Conservation (phyloP, 2,797 vertebrate genomes). For the Philypnodon macrostomus region DNA sequence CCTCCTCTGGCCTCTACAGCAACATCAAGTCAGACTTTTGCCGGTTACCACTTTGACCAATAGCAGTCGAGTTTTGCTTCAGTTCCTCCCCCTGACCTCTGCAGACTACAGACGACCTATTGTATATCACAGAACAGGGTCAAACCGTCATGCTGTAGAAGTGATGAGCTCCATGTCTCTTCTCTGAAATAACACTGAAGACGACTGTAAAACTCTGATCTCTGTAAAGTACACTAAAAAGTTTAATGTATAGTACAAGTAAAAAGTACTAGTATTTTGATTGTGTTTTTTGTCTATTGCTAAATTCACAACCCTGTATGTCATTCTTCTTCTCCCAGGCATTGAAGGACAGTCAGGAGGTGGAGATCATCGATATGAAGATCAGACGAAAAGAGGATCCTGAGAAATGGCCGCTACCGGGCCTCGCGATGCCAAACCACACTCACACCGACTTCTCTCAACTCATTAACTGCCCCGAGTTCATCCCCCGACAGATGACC, state of each 20-base stretch:
- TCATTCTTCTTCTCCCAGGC: constrained; percentile 70
- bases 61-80: too few relatives aligned
- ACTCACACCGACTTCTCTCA: constrained; percentile 93
- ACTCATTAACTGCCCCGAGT: constrained; percentile 95
- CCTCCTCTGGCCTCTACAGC: too few relatives aligned
- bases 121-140: too few relatives aligned
- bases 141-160: too few relatives aligned
- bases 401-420: constrained; percentile 92
- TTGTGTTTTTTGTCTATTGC: too few relatives aligned
- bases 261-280: too few relatives aligned
- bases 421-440: constrained; percentile 81
- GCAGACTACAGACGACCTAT: too few relatives aligned
- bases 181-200: constrained; percentile 4
- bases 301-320: background rate
- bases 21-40: too few relatives aligned
- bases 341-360: constrained; percentile 93
- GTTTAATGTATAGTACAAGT: too few relatives aligned
- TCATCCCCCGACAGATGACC: constrained; percentile 85
- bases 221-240: background rate
- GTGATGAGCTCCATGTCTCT: constrained; percentile 4
- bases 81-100: too few relatives aligned
- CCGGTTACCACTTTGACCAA: too few relatives aligned
- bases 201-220: constrained; percentile 2
- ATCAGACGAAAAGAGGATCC: constrained; percentile 92
- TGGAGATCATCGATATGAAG: constrained; percentile 93